Base-by-base conservation (phyloP, 1,140 invertebrate species). In the Heliothis virescens region DNA sequence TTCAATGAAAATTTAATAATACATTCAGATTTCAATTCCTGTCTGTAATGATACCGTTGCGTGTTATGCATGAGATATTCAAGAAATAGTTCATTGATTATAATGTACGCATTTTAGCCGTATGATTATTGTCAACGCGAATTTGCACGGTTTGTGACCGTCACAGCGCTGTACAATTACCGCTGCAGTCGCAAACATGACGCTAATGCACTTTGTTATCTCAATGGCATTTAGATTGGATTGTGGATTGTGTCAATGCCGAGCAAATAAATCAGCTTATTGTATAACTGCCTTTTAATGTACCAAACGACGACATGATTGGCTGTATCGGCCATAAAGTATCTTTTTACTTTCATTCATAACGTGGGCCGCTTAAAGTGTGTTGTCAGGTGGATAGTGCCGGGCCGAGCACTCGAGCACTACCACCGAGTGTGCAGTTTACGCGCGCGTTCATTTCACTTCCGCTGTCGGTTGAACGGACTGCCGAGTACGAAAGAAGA, bases 401-500 rank as follows among this genome's bases (percentile, higher is more conserved):
- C 85, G 79, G 65, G 13, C 80, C 34, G 34, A 41, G 34, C 34
- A 41, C 34, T 80, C 71, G 13, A 79, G 81, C 81, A 88, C 83
- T 87, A 86, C 83, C 87, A 85, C 84, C 84, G 81, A 84, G 85
- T 87, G 87, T 85, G 86, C 83, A 89, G 85, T 90, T 91, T 92
- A 91, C 87, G 87, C 90, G 86, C 90, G 91, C 90, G 90, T 92
- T 89, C 86, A 90, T 89, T 93, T 93, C 91, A 93, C 91, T 94
- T 94, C 92, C 92, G 91, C 85, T 87, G 91, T 89, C 91, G 89
- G 92, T 94, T 92, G 91, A 92, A 93, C 92, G 90, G 89, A 90
- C 90, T 88, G 82, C 79, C 87, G 90, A 91, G 88, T 88, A 91
- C 86, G 92, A 91, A 92, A 91, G 89, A 91, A 93, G 90, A 92